These are phyloP conservation scores for Holcopasites calliopsidis DNA, from an alignment of 1,140 invertebrate species.

Conservation along the genomic window DNA sequence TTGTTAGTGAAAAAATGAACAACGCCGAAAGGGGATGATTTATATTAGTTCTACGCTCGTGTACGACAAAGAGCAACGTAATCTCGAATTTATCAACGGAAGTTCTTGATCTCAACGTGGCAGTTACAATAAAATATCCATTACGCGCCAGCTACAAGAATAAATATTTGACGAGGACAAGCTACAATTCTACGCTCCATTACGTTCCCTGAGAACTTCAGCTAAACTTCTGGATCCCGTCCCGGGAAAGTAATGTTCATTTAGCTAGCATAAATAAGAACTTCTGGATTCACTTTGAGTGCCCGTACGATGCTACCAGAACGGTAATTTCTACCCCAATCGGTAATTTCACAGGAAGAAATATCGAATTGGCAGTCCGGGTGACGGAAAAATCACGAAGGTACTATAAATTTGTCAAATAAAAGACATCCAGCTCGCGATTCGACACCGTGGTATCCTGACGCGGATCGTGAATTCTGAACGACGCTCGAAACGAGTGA, in stretches of 20 bases:
- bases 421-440: background rate
- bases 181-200: constrained; percentile 43
- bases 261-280: constrained; percentile 57
- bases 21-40: no score
- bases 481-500: constrained; percentile 17
- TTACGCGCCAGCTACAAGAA: background rate
- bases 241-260: constrained; percentile 54
- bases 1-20: no score
- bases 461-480: constrained; percentile 19
- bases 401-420: constrained; percentile 15
- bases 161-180: constrained; percentile 56
- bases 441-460: background rate
- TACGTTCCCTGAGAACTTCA: constrained; percentile 49
- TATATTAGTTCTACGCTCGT: no score
- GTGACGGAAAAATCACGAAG: no score
- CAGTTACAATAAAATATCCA: background rate
- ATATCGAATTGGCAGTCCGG: no score
- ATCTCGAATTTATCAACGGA: no score
- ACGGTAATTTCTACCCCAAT: background rate
- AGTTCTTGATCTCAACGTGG: no score
- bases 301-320: constrained; percentile 4
- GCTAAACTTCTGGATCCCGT: constrained; percentile 44
- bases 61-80: no score
- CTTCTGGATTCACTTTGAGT: constrained; percentile 45
- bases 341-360: no score